These are phyloP conservation scores for Gadus macrocephalus DNA, from an alignment of 2,113 vertebrate genomes.

Conservation along the genomic window DNA sequence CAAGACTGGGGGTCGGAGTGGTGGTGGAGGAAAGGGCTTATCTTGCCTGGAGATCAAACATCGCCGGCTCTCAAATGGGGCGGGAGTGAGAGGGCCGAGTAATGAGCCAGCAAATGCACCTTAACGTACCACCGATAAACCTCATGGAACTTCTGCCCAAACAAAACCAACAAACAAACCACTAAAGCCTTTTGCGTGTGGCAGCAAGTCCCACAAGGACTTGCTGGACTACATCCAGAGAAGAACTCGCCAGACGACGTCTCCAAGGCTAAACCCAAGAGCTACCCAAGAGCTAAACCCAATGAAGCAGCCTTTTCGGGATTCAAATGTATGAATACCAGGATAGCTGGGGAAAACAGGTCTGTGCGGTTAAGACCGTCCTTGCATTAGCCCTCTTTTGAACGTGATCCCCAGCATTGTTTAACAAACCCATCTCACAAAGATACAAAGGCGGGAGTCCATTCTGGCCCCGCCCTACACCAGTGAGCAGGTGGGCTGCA, in stretches of 20 bases:
- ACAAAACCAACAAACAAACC: not conserved
- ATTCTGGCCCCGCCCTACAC: slow-evolving; percentile 16
- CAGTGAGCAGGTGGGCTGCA: slow-evolving; percentile 54
- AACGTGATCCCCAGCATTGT: not conserved
- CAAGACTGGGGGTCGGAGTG: slow-evolving; percentile 40
- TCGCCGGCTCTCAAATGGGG: slow-evolving; percentile 22
- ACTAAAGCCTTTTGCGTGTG: slow-evolving; percentile 29
- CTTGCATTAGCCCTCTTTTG: not conserved
- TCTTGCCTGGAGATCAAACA: slow-evolving; percentile 50
- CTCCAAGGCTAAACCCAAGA: too few relatives aligned
- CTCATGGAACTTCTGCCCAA: slow-evolving; percentile 33
- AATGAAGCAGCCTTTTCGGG: not conserved
- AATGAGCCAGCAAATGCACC: slow-evolving; percentile 61
- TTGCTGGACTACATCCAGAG: not conserved
- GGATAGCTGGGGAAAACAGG: not conserved
- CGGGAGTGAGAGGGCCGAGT: slow-evolving; percentile 41
- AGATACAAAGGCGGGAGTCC: not conserved
- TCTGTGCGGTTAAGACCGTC: not conserved
- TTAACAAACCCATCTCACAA: slow-evolving; percentile 2
- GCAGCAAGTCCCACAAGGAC: slow-evolving; percentile 17
- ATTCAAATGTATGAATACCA: not conserved
- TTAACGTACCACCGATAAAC: slow-evolving; percentile 21
- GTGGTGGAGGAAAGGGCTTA: slow-evolving; percentile 45
- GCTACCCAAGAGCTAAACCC: too few relatives aligned
- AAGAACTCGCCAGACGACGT: not conserved